Base-by-base conservation (phyloP, 2,888 invertebrate genomes). In the Ormyrus thymus region DNA sequence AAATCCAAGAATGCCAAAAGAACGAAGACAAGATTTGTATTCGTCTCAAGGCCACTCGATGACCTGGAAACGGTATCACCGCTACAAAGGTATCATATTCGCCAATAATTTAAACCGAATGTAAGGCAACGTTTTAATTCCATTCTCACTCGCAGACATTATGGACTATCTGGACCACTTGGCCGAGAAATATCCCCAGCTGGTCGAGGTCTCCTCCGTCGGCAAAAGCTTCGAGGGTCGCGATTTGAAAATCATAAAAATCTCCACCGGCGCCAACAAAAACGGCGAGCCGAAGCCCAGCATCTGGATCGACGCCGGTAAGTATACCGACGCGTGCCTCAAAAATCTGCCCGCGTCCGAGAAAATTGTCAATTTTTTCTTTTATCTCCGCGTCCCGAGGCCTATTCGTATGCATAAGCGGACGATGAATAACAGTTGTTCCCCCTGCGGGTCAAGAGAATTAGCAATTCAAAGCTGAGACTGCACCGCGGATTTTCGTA, bases 271-370 rank as follows among this genome's bases (percentile, higher is more conserved):
- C 7, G 84, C 81, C 0, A 88, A 81, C 76, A 88, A 81, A 82
- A 84, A 83, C 78, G 86, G 85, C 81, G 86, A 84, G 84, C 89
- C 91, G 84, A 95, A 95, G 82, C 94, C 95, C 5, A 94, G 94
- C 0, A 93, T 97, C 58, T 96, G 96, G 93, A 92, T 97, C 51
- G 97, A 97, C 86, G 96, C 94, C 9, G 96, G 96, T 90, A 83
- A 86, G 69, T 55, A 29, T 55, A 29, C 29, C 29, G 29, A 29
- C 1, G 3, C 29, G n/a, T 4, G 29, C 29, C 29, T 29, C 29
- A 4, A 29, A 29, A 29, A 29, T 29, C 29, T 29, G 1, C 3
- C 29, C 29, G 29, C 29, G 29, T 29, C 29, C 29, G 29, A 3
- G 29, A 29, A 29, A 29, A 29, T 4, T 11, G 10, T 43, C 62